phyloP scores from a whole-genome alignment of 2,888 invertebrate species.

The Geotrupes spiniger region DNA sequence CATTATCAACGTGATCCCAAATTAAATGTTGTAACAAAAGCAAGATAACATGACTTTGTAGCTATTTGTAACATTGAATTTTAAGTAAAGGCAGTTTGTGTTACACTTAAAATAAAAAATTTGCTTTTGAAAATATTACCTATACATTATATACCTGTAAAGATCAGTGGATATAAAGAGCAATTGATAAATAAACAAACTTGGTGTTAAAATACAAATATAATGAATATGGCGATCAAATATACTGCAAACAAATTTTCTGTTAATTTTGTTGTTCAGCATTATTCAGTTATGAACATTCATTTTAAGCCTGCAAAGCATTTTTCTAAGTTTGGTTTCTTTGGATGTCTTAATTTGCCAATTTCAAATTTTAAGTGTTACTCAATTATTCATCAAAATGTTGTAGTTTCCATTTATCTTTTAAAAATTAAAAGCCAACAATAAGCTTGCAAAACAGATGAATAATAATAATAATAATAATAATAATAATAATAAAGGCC shows the following conservation, averaged over 20 bases:
- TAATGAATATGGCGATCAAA: neutral
- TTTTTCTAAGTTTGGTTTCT: no score
- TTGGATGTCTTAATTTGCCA: no score
- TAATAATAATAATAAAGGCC: slow-evolving; percentile 30
- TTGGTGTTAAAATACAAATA: neutral
- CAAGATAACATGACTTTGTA: neutral
- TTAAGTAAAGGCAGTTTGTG: no score
- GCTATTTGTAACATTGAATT: neutral
- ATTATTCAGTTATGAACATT: no score
- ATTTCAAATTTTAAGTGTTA: no score
- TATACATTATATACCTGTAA: neutral
- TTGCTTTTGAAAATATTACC: slow-evolving; percentile 4
- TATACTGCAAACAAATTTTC: no score
- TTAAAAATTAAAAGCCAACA: slow-evolving; percentile 14
- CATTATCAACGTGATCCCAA: slow-evolving; percentile 2
- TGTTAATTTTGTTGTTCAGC: no score
- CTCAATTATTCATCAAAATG: no score
- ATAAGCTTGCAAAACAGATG: slow-evolving; percentile 21
- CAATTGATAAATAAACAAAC: neutral
- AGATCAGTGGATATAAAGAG: no score
- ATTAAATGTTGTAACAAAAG: slow-evolving; percentile 1
- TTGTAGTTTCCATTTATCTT: no score
- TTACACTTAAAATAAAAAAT: slow-evolving; percentile 4
- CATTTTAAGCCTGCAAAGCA: no score
- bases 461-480: slow-evolving; percentile 21